phyloP scores from a whole-genome alignment of 1,140 invertebrate species.

The Glossosoma conforme region DNA sequence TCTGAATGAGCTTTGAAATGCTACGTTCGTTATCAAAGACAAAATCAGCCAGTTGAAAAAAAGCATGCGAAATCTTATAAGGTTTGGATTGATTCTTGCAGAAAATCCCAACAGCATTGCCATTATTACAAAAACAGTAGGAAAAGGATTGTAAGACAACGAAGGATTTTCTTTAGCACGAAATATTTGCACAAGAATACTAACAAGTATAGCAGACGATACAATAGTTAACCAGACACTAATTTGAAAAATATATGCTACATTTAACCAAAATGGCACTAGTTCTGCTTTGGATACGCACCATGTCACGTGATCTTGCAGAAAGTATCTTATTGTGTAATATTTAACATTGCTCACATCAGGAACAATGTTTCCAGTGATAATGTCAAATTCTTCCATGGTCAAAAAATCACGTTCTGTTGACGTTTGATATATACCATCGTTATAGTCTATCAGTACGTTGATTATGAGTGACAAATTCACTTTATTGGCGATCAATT shows the following conservation, averaged over 20 bases:
- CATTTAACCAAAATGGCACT: constrained; percentile 9
- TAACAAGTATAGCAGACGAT: constrained; percentile 4
- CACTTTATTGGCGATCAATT: background rate
- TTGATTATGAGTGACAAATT: background rate
- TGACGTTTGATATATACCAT: background rate
- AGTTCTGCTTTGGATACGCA: constrained; percentile 9
- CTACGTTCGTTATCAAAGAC: constrained; percentile 8
- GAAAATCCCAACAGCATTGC: constrained; percentile 15
- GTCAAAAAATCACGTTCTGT: background rate
- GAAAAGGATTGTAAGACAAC: background rate
- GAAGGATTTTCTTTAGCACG: background rate
- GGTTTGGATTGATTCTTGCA: constrained; percentile 1
- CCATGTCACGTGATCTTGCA: constrained; percentile 15
- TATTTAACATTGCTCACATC: background rate
- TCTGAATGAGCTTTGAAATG: constrained; percentile 17
- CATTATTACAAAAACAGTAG: constrained; percentile 11
- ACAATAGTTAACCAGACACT: constrained; percentile 11
- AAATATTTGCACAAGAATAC: background rate
- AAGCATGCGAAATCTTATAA: background rate
- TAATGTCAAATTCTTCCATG: constrained; percentile 15
- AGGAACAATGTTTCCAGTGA: constrained; percentile 17
- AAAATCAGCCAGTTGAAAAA: constrained; percentile 13
- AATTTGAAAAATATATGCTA: constrained; percentile 8
- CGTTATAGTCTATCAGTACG: background rate
- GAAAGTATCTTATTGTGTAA: constrained; percentile 11